phyloP scores from a whole-genome alignment of 2,888 invertebrate species.

The Dastarcus helophoroides region DNA sequence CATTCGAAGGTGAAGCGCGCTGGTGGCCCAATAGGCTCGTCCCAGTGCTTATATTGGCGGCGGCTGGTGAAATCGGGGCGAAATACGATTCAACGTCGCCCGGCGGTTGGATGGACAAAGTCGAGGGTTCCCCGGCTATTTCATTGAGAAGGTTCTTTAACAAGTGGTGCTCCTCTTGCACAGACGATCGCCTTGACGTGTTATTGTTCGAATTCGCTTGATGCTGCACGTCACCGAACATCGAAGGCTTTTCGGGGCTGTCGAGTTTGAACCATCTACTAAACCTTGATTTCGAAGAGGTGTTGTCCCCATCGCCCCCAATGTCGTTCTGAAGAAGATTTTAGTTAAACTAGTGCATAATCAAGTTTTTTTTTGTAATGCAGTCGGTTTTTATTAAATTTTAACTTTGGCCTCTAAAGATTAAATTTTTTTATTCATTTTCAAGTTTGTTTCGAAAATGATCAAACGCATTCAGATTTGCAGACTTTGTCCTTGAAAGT shows the following conservation, averaged over 20 bases:
- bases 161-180: slow-evolving; percentile 46
- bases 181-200: slow-evolving; percentile 41
- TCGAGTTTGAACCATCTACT: slow-evolving; percentile 72
- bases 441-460: no score
- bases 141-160: slow-evolving; percentile 56
- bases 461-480: no score
- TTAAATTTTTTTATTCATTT: no score
- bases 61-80: slow-evolving; percentile 59
- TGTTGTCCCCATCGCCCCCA: slow-evolving; percentile 38
- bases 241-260: slow-evolving; percentile 41
- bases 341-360: no score
- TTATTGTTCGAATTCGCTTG: no score
- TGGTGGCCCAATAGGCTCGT: slow-evolving; percentile 12
- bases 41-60: slow-evolving; percentile 38
- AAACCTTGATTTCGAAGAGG: slow-evolving; percentile 62
- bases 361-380: no score
- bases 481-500: no score
- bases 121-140: slow-evolving; percentile 34
- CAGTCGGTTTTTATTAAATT: no score
- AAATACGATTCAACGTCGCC: slow-evolving; percentile 52
- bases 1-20: slow-evolving; percentile 12
- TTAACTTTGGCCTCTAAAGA: no score
- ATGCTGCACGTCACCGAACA: no score
- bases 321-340: slow-evolving; percentile 50
- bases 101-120: slow-evolving; percentile 31